Base-by-base conservation (phyloP, 2,113 vertebrate species). In the Parus major region DNA sequence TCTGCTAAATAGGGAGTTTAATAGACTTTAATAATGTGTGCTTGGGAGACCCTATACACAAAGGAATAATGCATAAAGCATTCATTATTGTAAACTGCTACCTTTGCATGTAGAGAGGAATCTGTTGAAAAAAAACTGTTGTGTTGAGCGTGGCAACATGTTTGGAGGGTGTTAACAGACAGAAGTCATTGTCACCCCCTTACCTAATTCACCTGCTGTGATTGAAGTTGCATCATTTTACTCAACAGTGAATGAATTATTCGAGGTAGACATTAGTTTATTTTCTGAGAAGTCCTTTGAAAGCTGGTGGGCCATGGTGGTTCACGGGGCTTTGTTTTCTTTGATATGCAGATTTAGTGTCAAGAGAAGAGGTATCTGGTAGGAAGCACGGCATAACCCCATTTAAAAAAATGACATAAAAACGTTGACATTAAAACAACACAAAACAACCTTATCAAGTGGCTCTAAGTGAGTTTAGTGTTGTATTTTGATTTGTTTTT, bases 1-100 rank as follows among this genome's bases (percentile, higher is more conserved):
- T 97, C 97, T 97, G 93, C 97, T 98, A 98, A 98, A 98, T 97
- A 98, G 97, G 97, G 96, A 97, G 92, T 96, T 98, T 98, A 98
- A 97, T 98, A 97, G 97, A 96, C 94, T 98, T 98, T 97, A 98
- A 97, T 97, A 98, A 95, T 96, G 92, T 97, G 97, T 98, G 85
- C 97, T 98, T 98, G 95, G 72, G 97, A 98, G 96, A 97, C 96
- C 97, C 86, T 94, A 85, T 97, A 97, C 98, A 96, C 97, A 97
- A 97, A 97, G 96, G 96, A 97, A 96, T 98, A 97, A 97, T 96
- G 91, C 96, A 97, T 97, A 97, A 98, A 98, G 97, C 96, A 97
- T 97, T 98, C 90, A 96, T 98, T 98, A 97, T 70, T 61, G 94
- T 97, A 98, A 98, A 98, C 96, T 97, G 96, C 97, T 98, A 98